These are phyloP conservation scores for Coenobita brevimanus DNA, from an alignment of 1,140 invertebrate species.

Conservation along the genomic window DNA sequence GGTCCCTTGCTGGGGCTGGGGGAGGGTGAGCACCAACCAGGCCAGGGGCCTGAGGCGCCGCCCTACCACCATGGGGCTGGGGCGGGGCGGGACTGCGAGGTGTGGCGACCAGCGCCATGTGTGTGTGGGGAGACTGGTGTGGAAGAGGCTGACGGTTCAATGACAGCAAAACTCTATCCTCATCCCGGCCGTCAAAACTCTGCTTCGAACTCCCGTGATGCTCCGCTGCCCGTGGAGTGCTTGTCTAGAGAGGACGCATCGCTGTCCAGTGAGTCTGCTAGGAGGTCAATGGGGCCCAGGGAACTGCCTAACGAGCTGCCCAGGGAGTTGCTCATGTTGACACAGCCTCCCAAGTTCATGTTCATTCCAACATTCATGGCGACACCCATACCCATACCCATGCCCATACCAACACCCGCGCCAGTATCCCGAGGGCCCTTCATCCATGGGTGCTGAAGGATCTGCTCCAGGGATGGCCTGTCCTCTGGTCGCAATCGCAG, in stretches of 20 bases:
- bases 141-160: background rate
- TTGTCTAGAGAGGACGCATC: conserved; percentile 67
- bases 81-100: conserved; percentile 40
- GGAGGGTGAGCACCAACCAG: conserved; percentile 38
- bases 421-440: conserved; percentile 53
- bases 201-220: conserved; percentile 37
- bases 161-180: conserved; percentile 27
- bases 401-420: conserved; percentile 28
- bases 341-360: too few relatives aligned
- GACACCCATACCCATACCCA: too few relatives aligned
- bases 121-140: background rate
- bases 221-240: conserved; percentile 63
- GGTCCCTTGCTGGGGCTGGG: background rate
- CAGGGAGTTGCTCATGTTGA: too few relatives aligned
- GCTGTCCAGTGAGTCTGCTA: conserved; percentile 48
- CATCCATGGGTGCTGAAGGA: conserved; percentile 79
- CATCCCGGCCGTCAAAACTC: conserved; percentile 58
- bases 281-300: conserved; percentile 51
- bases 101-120: conserved; percentile 53
- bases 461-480: conserved; percentile 77
- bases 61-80: conserved; percentile 2
- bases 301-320: conserved; percentile 25
- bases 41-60: conserved; percentile 24
- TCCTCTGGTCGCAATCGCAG: conserved; percentile 76
- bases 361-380: too few relatives aligned